Base-by-base conservation (phyloP, 2,888 invertebrate genomes). In the Anarsia innoxiella region DNA sequence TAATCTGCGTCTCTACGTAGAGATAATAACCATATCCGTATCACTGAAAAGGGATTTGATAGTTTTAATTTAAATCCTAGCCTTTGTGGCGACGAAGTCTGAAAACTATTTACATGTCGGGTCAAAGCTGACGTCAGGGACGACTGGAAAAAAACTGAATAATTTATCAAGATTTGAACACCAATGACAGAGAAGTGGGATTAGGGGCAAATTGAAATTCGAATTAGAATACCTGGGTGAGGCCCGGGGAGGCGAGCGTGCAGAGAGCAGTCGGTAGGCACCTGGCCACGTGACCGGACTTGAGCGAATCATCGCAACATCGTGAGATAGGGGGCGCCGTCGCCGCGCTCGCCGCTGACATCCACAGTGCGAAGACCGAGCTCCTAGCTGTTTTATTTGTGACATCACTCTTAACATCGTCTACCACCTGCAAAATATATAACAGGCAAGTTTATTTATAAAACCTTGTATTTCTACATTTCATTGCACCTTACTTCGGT, bases 271-370 rank as follows among this genome's bases (percentile, higher is more conserved):
- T 73, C 54, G 49, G 23, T 51, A 40, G 39, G 39, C 46, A 58
- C 41, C 57, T 39, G 45, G 55, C 55, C 65, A 52, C 60, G 63
- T 62, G 69, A 66, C 49, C 35, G 53, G 59, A 58, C 46, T 49
- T n/a, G n/a, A n/a, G n/a, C n/a, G n/a, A n/a, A n/a, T n/a, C 54
- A 45, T 40, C 40, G 28, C 38, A 30, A 41, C 35, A 36, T 28
- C 23, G 5, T 2, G 15, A 30, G 36, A 38, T 40, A 45, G 36
- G 43, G 41, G 43, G 40, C 48, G 39, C 42, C 32, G 26, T 35
- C 15, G 14, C 40, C 40, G 31, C 11, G 25, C 13, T 25, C 19
- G 25, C 36, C 31, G n/a, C n/a, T n/a, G n/a, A n/a, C n/a, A n/a
- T n/a, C n/a, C n/a, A n/a, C n/a, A n/a, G n/a, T n/a, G n/a, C n/a